Base-by-base conservation (phyloP, 2,888 invertebrate genomes). In the Sphecodes monilicornis region DNA sequence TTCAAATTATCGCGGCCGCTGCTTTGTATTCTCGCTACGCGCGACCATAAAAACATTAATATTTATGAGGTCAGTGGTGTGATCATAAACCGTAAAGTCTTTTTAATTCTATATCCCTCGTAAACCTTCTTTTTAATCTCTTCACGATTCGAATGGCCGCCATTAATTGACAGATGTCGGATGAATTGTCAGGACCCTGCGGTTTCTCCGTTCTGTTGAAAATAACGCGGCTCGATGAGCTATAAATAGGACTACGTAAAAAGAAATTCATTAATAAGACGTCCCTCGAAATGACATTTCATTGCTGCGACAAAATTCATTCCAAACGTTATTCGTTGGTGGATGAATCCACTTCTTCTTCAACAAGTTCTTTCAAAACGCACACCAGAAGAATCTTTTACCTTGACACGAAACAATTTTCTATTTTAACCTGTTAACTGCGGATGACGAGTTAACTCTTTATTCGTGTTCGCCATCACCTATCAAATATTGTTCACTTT, bases 51-150 rank as follows among this genome's bases (percentile, higher is more conserved):
- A 86, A 85, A 82, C 86, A 88, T 91, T 86, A 86, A 91, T 91
- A 91, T 90, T 90, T 90, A 88, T 86, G 85, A 78, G 72, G 60
- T 57, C 68, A 54, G 57, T 69, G 76, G 82, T 79, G 36, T 18
- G 39, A n/a, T n/a, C 86, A 82, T 91, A 88, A 91, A 88, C 81
- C 81, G 36, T n/a, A 36, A 68, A 84, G 84, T 88, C 86, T 85
- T 88, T 91, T 91, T 90, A 90, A 91, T 90, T 91, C 90, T 87
- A 91, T 85, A 85, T 82, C 80, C 50, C 71, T 80, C 83, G 82
- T 91, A 89, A 91, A 91, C 81, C 73, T 70, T 50, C 68, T 78
- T 76, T 87, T 80, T 80, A 72, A 82, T 79, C 77, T 70, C 39
- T 57, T 41, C 39, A 11, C 66, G 22, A 8, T 29, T 54, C n/a